phyloP scores from a whole-genome alignment of 1,140 invertebrate genomes.

The Ctenoplectra terminalis region DNA sequence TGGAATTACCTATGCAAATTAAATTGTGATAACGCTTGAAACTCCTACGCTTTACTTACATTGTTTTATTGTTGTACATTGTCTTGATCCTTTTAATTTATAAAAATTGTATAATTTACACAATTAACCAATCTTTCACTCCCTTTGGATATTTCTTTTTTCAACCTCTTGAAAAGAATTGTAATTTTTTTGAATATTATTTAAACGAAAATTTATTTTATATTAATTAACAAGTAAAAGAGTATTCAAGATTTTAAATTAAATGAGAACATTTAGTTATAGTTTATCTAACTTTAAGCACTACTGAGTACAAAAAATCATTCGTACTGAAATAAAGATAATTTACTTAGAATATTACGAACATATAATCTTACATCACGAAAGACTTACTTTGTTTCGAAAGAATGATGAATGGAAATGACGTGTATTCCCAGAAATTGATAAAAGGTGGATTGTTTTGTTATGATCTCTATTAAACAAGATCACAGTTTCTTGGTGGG shows the following conservation, averaged over 20 bases:
- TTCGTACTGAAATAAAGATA: background rate
- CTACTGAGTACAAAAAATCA: too few species aligned
- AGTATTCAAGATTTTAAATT: background rate
- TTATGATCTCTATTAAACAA: constrained; percentile 90
- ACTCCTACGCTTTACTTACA: background rate
- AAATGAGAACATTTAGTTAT: too few species aligned
- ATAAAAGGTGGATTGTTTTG: constrained; percentile 91
- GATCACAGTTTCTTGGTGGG: constrained; percentile 90
- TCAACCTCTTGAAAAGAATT: background rate
- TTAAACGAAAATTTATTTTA: too few species aligned
- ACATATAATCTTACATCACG: background rate
- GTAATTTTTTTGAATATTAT: too few species aligned
- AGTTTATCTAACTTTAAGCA: too few species aligned
- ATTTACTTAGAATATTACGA: background rate
- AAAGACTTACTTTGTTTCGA: constrained; percentile 89
- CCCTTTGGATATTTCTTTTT: background rate
- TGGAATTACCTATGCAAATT: constrained; percentile 88
- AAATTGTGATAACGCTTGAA: constrained; percentile 29
- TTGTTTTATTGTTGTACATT: background rate
- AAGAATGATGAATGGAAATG: constrained; percentile 97
- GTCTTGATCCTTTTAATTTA: background rate
- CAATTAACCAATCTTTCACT: background rate
- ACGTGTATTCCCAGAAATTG: constrained; percentile 93
- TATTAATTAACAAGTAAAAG: background rate
- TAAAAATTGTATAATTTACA: constrained; percentile 1